Evolutionary conservation across 2,797 vertebrate genomes (phyloP).

Genomic region (Gallinago solitaria): DNA sequence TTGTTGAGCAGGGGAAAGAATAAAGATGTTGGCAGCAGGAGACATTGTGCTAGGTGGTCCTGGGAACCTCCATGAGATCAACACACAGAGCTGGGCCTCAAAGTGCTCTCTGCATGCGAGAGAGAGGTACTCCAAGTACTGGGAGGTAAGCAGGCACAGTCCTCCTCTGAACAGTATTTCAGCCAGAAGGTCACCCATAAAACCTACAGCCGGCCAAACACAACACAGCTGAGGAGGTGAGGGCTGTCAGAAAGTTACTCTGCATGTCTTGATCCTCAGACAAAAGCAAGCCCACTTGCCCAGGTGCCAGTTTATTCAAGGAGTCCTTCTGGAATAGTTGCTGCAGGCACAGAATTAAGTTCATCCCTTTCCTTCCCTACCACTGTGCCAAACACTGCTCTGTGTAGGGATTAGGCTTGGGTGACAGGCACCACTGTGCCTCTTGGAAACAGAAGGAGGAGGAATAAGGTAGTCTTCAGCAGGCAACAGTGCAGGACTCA

Average conservation of each 20-base stretch:
- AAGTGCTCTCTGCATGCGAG: background rate
- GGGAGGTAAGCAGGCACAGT: background rate
- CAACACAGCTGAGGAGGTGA: background rate
- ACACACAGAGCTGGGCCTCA: background rate
- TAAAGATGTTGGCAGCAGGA: background rate
- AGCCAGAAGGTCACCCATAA: background rate
- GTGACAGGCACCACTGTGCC: background rate
- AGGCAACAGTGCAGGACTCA: background rate
- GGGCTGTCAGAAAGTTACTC: background rate
- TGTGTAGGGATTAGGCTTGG: background rate
- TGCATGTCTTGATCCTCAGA: background rate
- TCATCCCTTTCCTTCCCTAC: background rate
- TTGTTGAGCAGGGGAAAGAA: background rate
- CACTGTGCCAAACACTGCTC: background rate
- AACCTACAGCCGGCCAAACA: no score
- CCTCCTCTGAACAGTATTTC: background rate
- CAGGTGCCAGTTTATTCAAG: background rate
- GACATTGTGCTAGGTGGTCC: background rate
- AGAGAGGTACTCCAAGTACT: background rate
- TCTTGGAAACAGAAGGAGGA: background rate
- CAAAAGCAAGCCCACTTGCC: background rate
- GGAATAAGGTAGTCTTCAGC: background rate
- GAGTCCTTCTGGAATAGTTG: background rate
- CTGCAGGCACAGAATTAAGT: background rate
- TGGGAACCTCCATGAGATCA: background rate